phyloP scores from a whole-genome alignment of 2,113 vertebrate species.

The Nesogale talazaci region DNA sequence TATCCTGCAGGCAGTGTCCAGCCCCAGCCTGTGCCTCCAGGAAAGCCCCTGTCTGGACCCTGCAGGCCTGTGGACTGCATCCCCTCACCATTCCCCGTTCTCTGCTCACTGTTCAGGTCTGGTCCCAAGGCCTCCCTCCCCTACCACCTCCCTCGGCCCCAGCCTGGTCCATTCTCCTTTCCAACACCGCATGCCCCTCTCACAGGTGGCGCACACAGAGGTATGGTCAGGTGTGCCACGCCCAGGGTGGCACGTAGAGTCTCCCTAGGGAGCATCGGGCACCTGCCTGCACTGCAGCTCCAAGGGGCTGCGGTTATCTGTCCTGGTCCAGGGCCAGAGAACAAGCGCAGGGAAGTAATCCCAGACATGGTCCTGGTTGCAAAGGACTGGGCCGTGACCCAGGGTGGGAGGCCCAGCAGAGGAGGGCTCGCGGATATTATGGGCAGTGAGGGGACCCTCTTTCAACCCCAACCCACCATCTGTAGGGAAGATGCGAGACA shows the following conservation, averaged over 20 bases:
- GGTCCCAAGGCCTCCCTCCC: background rate
- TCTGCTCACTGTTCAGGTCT: background rate
- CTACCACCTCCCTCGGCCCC: background rate
- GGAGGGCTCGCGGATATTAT: background rate
- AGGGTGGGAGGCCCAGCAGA: background rate
- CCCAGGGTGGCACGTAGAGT: background rate
- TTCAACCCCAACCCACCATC: background rate
- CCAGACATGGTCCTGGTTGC: background rate
- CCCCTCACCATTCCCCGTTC: background rate
- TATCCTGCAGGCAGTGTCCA: background rate
- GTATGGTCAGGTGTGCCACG: background rate
- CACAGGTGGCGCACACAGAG: background rate
- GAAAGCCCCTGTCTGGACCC: too few relatives aligned
- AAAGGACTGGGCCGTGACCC: background rate
- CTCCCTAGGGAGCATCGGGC: background rate
- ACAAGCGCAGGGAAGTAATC: background rate
- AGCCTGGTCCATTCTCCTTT: background rate
- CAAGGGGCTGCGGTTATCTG: background rate
- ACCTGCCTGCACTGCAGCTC: background rate
- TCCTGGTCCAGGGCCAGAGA: background rate
- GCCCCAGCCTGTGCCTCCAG: too few relatives aligned
- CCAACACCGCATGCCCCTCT: too few relatives aligned
- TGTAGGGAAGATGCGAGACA: too few relatives aligned
- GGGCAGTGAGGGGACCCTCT: rapidly evolving
- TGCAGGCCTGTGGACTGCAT: background rate